A percentile compares a stretch with the other conserved stretches of the same genome.
Conservation (phyloP, 2,888 invertebrate species). For the Standfussiana lucernea region DNA sequence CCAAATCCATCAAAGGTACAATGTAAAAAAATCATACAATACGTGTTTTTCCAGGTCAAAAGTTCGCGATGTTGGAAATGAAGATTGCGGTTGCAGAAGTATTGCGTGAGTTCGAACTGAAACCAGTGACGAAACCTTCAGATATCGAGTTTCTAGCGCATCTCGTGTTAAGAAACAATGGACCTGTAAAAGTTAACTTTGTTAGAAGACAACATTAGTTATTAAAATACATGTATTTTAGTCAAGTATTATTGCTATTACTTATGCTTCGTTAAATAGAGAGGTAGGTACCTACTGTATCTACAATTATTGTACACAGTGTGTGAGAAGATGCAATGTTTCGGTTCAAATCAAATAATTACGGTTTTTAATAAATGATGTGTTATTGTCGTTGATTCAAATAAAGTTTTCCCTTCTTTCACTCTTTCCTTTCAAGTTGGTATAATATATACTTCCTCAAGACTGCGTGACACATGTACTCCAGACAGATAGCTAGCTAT, state of each 20-base stretch:
- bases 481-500: no score
- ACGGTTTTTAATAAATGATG: not conserved
- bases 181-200: slow-evolving; percentile 75
- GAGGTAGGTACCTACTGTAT: not conserved
- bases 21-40: not conserved
- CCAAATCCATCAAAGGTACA: not conserved
- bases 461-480: not conserved
- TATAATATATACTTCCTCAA: not conserved
- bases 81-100: slow-evolving; percentile 59
- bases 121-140: slow-evolving; percentile 83
- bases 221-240: not conserved
- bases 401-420: not conserved
- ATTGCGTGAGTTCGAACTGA: slow-evolving; percentile 81
- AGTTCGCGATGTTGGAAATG: slow-evolving; percentile 84
- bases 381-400: slow-evolving; percentile 1
- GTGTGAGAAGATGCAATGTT: not conserved
- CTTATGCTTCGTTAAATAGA: not conserved
- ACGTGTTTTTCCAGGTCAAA: slow-evolving; percentile 82
- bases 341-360: no score
- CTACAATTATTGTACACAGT: not conserved
- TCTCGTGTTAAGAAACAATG: slow-evolving; percentile 77
- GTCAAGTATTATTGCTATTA: not conserved
- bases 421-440: not conserved
- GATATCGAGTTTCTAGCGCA: slow-evolving; percentile 76
- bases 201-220: slow-evolving; percentile 45